phyloP scores from a whole-genome alignment of 2,113 vertebrate species.

The Prionailurus viverrinus region DNA sequence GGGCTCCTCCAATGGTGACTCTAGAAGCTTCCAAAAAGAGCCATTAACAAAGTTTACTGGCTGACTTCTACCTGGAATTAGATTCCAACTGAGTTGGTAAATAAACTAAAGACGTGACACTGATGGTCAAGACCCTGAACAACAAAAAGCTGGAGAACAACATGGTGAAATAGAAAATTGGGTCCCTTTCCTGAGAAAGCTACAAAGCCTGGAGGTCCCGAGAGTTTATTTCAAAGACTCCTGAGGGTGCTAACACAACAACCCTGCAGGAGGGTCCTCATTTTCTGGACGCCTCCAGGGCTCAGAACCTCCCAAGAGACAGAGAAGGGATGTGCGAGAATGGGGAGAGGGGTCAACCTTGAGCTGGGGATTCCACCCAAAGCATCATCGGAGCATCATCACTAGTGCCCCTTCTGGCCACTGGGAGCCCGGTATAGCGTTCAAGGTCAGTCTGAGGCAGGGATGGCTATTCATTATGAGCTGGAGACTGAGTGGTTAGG shows the following conservation, averaged over 20 bases:
- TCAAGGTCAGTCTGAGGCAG: not conserved
- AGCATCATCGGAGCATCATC: not conserved
- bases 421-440: rapidly evolving
- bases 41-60: conserved; percentile 5
- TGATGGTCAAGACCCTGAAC: not conserved
- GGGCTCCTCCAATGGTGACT: not conserved
- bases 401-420: not conserved
- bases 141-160: not conserved
- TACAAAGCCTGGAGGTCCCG: not conserved
- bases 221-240: not conserved
- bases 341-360: rapidly evolving
- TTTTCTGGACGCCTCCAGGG: not conserved
- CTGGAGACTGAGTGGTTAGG: not conserved
- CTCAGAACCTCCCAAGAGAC: not conserved
- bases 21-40: conserved; percentile 26
- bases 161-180: rapidly evolving
- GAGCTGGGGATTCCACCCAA: not conserved
- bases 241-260: rapidly evolving
- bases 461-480: not conserved
- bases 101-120: not conserved
- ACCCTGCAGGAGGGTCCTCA: not conserved
- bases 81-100: not conserved
- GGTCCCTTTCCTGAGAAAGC: not conserved
- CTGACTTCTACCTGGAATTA: conserved; percentile 51
- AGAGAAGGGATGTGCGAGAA: too few relatives aligned